Conservation (phyloP, 2,797 vertebrate genomes). For the Macroramphosus scolopax region DNA sequence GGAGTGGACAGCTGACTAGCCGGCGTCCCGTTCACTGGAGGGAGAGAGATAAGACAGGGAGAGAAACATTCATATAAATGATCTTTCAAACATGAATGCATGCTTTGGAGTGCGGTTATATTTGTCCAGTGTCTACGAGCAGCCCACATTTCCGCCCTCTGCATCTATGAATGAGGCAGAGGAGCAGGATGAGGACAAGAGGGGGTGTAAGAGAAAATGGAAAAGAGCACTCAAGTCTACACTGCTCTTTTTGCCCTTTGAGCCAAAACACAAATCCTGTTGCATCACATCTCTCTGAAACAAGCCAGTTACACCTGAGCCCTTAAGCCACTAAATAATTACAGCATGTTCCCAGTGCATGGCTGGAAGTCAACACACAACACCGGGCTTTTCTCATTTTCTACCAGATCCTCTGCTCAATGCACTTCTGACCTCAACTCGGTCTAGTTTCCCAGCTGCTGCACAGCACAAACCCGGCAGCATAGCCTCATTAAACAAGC, state of each 20-base stretch:
- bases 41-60: slow-evolving; percentile 36
- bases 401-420: slow-evolving; percentile 8
- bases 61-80: slow-evolving; percentile 5
- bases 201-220: slow-evolving; percentile 27
- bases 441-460: slow-evolving; percentile 48
- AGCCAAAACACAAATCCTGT: slow-evolving; percentile 22
- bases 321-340: slow-evolving; percentile 4
- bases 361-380: slow-evolving; percentile 20
- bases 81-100: slow-evolving; percentile 16
- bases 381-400: slow-evolving; percentile 37
- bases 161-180: slow-evolving; percentile 46
- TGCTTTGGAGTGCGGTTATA: slow-evolving; percentile 27
- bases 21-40: slow-evolving; percentile 91
- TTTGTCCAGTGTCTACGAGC: slow-evolving; percentile 43
- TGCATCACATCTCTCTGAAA: slow-evolving; percentile 12
- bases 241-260: slow-evolving; percentile 13
- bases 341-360: slow-evolving; percentile 8
- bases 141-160: slow-evolving; percentile 58
- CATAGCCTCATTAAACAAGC: slow-evolving; percentile 49
- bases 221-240: slow-evolving; percentile 31
- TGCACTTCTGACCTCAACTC: slow-evolving; percentile 40
- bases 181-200: slow-evolving; percentile 21
- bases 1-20: slow-evolving; percentile 95
- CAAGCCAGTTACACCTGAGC: slow-evolving; percentile 1
- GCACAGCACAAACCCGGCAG: slow-evolving; percentile 35